These are phyloP conservation scores for Apodemia duryi DNA, from an alignment of 2,888 invertebrate genomes.

Conservation along the genomic window DNA sequence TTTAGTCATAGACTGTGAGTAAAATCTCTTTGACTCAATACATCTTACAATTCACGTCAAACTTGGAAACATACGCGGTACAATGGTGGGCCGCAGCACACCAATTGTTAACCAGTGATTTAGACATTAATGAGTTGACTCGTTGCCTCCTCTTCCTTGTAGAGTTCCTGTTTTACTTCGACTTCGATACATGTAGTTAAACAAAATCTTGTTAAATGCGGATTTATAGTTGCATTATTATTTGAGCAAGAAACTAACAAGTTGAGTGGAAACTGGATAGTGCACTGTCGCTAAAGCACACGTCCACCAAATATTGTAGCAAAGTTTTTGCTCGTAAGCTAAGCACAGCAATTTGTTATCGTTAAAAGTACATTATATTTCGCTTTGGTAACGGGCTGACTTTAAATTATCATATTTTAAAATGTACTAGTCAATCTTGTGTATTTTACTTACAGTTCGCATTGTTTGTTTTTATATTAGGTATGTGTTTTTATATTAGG, in stretches of 20 bases:
- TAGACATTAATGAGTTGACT: too few relatives aligned
- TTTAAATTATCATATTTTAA: conserved; percentile 8
- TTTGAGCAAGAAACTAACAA: neutral
- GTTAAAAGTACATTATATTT: conserved; percentile 9
- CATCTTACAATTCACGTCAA: too few relatives aligned
- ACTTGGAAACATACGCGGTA: too few relatives aligned
- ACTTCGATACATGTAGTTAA: too few relatives aligned
- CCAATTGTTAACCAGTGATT: too few relatives aligned
- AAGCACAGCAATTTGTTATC: conserved; percentile 3
- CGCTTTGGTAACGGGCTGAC: neutral
- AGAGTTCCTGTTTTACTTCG: too few relatives aligned
- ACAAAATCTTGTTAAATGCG: too few relatives aligned
- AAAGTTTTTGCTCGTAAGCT: conserved; percentile 6
- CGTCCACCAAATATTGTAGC: neutral
- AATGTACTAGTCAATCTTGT: neutral
- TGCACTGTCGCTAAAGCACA: neutral
- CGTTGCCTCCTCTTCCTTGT: too few relatives aligned
- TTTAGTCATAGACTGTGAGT: too few relatives aligned
- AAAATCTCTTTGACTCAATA: too few relatives aligned
- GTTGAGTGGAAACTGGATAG: neutral
- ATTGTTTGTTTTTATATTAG: neutral
- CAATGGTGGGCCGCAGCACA: too few relatives aligned
- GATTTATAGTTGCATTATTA: too few relatives aligned
- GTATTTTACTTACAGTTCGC: neutral
- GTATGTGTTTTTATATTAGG: neutral